A percentile compares a stretch with the other conserved stretches of the same genome.
Evolutionary conservation across 2,888 invertebrate species (phyloP).

Genomic region (Empis stercorea): DNA sequence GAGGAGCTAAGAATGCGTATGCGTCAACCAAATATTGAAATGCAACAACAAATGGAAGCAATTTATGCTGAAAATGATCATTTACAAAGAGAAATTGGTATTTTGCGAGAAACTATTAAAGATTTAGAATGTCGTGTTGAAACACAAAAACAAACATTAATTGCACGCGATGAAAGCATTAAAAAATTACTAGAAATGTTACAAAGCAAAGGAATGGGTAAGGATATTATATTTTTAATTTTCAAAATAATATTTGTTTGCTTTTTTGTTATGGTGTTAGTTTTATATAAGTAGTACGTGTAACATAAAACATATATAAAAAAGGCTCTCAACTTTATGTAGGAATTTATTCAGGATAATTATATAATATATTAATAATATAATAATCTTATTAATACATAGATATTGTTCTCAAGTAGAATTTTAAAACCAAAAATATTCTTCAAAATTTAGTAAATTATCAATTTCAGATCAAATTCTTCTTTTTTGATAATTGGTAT

Average conservation of each 20-base stretch:
- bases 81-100: conserved; percentile 81
- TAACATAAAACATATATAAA: too few relatives aligned
- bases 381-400: too few relatives aligned
- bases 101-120: conserved; percentile 87
- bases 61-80: conserved; percentile 90
- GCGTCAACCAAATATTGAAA: conserved; percentile 79
- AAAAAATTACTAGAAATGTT: conserved; percentile 98
- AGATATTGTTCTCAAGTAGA: too few relatives aligned
- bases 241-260: not conserved
- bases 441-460: too few relatives aligned
- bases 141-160: conserved; percentile 94
- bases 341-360: too few relatives aligned
- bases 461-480: too few relatives aligned
- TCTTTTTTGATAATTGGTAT: too few relatives aligned
- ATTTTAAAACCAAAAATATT: too few relatives aligned
- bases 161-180: conserved; percentile 94
- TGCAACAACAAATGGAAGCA: conserved; percentile 86
- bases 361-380: too few relatives aligned
- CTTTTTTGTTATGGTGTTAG: not conserved
- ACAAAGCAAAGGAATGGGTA: conserved; percentile 93
- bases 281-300: too few relatives aligned
- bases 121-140: conserved; percentile 94
- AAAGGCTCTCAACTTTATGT: too few relatives aligned
- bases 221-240: conserved; percentile 29
- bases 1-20: conserved; percentile 80